These are phyloP conservation scores for Leucoma salicis DNA, from an alignment of 2,888 invertebrate genomes.

Conservation along the genomic window DNA sequence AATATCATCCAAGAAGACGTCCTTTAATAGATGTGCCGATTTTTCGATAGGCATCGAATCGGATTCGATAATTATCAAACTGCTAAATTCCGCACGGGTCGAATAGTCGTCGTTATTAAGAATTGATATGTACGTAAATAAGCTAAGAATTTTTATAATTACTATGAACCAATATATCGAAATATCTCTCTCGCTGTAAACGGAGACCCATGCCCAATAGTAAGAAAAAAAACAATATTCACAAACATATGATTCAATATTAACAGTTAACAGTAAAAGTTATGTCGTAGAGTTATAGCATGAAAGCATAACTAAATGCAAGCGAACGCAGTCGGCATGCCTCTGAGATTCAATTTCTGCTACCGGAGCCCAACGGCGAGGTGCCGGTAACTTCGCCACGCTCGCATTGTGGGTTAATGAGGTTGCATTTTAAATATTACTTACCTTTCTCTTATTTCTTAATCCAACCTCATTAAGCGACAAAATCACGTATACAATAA, in stretches of 20 bases:
- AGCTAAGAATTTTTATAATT: too few species aligned
- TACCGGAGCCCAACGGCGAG: constrained; percentile 44
- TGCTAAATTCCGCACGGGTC: too few species aligned
- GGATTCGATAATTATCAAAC: too few species aligned
- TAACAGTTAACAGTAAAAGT: neutral
- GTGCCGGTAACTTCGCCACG: constrained; percentile 42
- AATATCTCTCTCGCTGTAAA: too few species aligned
- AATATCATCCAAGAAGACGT: too few species aligned
- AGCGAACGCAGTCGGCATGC: constrained; percentile 57
- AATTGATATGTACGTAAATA: too few species aligned
- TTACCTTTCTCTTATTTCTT: constrained; percentile 49
- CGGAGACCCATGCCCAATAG: too few species aligned
- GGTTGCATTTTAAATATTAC: constrained; percentile 36
- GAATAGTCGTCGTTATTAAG: too few species aligned
- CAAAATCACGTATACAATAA: constrained; percentile 48
- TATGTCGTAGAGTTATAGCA: constrained; percentile 25
- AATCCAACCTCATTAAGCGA: constrained; percentile 62
- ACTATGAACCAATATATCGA: too few species aligned
- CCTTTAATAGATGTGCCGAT: too few species aligned
- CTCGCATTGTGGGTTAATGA: constrained; percentile 42
- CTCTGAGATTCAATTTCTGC: constrained; percentile 68
- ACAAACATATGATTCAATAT: neutral
- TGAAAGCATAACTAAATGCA: constrained; percentile 67
- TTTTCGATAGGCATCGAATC: too few species aligned
- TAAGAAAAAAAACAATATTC: too few species aligned